Conservation (phyloP, 2,113 vertebrate genomes). For the Chloroceryle aenea region DNA sequence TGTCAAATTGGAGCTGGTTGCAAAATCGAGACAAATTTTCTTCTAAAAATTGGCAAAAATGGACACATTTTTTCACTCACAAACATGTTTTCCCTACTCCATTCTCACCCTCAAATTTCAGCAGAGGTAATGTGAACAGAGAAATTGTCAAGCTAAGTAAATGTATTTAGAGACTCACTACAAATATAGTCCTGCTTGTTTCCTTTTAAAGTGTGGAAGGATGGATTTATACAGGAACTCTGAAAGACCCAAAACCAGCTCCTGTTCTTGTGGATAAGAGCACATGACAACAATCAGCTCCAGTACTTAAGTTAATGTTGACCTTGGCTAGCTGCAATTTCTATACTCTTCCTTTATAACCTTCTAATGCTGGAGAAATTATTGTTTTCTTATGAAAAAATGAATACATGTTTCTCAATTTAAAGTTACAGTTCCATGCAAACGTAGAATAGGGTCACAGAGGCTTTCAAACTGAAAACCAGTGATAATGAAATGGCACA, state of each 20-base stretch:
- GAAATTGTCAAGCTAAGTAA: background rate
- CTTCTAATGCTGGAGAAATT: background rate
- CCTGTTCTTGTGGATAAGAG: background rate
- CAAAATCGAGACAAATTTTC: background rate
- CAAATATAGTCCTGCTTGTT: background rate
- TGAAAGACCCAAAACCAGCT: background rate
- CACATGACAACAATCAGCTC: background rate
- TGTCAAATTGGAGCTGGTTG: background rate
- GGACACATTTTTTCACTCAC: background rate
- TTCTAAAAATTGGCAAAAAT: slow-evolving; percentile 8
- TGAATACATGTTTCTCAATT: background rate
- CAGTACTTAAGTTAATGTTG: background rate
- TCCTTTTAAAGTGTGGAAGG: background rate
- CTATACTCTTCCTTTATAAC: background rate
- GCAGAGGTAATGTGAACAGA: background rate
- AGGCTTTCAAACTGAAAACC: background rate
- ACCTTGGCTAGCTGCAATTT: background rate
- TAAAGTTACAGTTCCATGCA: background rate
- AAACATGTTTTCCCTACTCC: background rate
- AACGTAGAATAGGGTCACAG: background rate
- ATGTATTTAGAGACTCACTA: background rate
- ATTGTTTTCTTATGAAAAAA: background rate
- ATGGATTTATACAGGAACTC: background rate
- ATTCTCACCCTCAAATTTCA: background rate
- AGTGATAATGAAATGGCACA: background rate